Evolutionary conservation across 2,888 invertebrate genomes (phyloP).

Genomic region (Cecidostiba fungosa): DNA sequence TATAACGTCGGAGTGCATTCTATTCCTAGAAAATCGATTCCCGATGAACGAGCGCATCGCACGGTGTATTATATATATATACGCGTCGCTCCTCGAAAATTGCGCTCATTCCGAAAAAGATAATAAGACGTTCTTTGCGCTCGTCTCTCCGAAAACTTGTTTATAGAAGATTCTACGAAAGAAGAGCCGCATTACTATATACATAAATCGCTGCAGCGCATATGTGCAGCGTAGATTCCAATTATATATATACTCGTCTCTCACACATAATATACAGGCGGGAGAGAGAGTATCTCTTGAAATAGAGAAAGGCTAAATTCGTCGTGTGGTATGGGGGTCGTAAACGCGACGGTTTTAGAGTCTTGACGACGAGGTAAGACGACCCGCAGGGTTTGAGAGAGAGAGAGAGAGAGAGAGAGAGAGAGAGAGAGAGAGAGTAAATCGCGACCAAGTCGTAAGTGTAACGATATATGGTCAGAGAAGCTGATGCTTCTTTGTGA

Average conservation of each 20-base stretch:
- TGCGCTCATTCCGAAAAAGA: too few relatives aligned
- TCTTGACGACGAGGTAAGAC: slow-evolving; percentile 5
- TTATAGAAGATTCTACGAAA: not conserved
- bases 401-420: too few relatives aligned
- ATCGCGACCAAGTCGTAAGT: too few relatives aligned
- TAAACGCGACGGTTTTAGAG: slow-evolving; percentile 36
- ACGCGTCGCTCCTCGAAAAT: too few relatives aligned
- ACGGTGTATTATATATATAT: not conserved
- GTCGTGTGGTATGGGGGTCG: not conserved
- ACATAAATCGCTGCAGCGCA: not conserved
- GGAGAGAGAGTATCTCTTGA: not conserved
- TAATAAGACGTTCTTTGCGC: not conserved
- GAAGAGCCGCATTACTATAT: too few relatives aligned
- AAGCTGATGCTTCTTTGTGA: too few relatives aligned
- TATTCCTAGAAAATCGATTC: slow-evolving; percentile 27
- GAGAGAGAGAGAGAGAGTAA: too few relatives aligned
- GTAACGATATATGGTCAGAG: too few relatives aligned
- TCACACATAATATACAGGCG: too few relatives aligned
- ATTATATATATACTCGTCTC: too few relatives aligned
- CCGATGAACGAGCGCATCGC: not conserved
- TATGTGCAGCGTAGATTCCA: too few relatives aligned
- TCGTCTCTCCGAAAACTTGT: not conserved
- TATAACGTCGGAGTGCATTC: not conserved
- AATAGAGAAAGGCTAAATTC: slow-evolving; percentile 26
- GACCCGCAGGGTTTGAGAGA: not conserved